Percentiles rank a stretch among this genome's conserved stretches.
Conservation (phyloP, 2,113 vertebrate species). For the Charadrius vociferus region DNA sequence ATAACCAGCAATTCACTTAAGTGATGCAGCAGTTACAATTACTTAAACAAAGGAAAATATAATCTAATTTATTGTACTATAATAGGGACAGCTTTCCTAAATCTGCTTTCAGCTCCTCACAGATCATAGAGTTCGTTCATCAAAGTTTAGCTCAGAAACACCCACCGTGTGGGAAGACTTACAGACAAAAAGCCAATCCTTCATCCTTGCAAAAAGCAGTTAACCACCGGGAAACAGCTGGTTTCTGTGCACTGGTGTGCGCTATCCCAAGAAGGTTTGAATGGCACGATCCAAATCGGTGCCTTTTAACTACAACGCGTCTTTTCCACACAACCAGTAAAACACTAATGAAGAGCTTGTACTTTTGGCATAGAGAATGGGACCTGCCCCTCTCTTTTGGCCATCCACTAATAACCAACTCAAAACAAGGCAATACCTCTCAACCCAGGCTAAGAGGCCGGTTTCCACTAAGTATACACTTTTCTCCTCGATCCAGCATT, state of each 20-base stretch:
- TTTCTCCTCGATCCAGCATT: background rate
- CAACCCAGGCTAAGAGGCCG: background rate
- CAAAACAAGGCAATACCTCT: background rate
- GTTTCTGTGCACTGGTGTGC: background rate
- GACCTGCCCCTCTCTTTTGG: background rate
- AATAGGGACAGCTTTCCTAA: background rate
- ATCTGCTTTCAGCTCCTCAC: background rate
- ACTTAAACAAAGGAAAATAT: background rate
- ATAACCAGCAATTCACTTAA: background rate
- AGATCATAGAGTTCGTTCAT: accelerated
- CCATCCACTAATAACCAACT: background rate
- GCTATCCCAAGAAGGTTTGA: background rate
- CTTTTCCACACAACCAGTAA: background rate
- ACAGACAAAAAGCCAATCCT: background rate
- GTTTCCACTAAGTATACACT: background rate
- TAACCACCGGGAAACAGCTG: background rate
- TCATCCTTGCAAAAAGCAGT: background rate
- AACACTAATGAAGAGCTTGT: background rate
- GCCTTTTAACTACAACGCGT: accelerated
- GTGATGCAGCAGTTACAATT: background rate
- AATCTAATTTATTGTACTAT: background rate
- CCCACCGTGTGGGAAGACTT: background rate
- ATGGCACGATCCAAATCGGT: background rate
- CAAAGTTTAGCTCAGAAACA: background rate
- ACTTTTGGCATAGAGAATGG: accelerated